Conservation (phyloP, 2,113 vertebrate species). For the Chaetodon auriga region DNA sequence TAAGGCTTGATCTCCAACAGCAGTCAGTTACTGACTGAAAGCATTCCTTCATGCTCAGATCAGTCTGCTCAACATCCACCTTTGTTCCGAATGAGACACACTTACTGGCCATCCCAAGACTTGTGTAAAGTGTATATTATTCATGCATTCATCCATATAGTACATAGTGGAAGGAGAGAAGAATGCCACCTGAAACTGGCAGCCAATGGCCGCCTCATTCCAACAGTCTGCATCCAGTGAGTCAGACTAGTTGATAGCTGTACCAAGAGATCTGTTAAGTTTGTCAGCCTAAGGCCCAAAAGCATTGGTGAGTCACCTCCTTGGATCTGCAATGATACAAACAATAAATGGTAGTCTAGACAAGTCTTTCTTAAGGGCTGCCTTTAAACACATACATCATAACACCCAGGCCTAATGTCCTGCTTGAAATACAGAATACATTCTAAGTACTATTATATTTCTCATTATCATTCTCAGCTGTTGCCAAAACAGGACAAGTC, state of each 20-base stretch:
- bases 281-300: not conserved
- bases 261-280: not conserved
- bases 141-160: not conserved
- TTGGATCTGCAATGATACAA: slow-evolving; percentile 3
- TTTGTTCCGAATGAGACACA: slow-evolving; percentile 31
- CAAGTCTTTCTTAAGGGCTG: not conserved
- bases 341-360: not conserved
- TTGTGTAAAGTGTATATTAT: not conserved
- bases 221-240: too few relatives aligned
- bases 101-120: not conserved
- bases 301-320: not conserved
- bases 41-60: slow-evolving; percentile 56
- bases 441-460: not conserved
- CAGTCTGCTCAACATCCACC: slow-evolving; percentile 45
- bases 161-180: too few relatives aligned
- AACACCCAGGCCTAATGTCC: not conserved
- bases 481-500: not conserved
- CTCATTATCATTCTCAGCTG: not conserved
- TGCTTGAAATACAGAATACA: not conserved
- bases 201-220: too few relatives aligned
- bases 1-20: slow-evolving; percentile 48
- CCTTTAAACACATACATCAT: not conserved
- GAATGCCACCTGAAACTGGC: too few relatives aligned
- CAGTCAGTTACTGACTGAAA: slow-evolving; percentile 49
- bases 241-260: not conserved